Percentiles rank a stretch among this genome's conserved stretches.
phyloP scores from a whole-genome alignment of 2,888 invertebrate species.

The Agonopterix alstromeriana region DNA sequence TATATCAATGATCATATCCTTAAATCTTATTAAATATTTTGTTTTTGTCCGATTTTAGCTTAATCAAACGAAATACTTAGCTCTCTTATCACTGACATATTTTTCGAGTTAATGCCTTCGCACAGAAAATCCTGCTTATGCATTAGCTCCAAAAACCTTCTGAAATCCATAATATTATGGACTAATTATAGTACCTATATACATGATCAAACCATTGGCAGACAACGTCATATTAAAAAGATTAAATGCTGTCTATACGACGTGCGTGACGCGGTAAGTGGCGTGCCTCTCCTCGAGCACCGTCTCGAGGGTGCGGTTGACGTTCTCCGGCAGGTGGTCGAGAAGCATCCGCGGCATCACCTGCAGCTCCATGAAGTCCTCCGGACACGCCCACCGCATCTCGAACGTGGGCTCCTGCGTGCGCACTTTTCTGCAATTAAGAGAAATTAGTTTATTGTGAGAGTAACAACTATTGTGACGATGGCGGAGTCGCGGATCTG shows the following conservation, averaged over 20 bases:
- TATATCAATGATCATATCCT: conserved; percentile 5
- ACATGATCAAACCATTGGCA: not conserved
- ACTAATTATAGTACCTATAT: no score
- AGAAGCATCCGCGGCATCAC: conserved; percentile 91
- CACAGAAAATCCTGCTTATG: no score
- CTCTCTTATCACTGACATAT: no score
- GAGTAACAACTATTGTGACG: no score
- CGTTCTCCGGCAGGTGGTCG: conserved; percentile 90
- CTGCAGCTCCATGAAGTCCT: conserved; percentile 87
- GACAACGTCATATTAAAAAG: not conserved
- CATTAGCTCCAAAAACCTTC: no score
- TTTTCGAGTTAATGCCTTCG: no score
- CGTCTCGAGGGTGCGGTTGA: conserved; percentile 81
- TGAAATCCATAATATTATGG: no score
- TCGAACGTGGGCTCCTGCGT: conserved; percentile 81
- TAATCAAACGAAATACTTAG: not conserved
- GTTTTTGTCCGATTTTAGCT: conserved; percentile 1
- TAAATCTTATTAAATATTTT: conserved; percentile 5
- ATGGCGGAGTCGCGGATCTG: no score
- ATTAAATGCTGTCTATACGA: conserved; percentile 29
- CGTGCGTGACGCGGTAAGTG: conserved; percentile 55
- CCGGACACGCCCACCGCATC: conserved; percentile 88
- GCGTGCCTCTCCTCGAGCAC: conserved; percentile 74
- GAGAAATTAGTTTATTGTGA: not conserved
- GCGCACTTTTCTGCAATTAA: conserved; percentile 72